Base-by-base conservation (phyloP, 2,888 invertebrate species). In the Lycocerus yunnanus region DNA sequence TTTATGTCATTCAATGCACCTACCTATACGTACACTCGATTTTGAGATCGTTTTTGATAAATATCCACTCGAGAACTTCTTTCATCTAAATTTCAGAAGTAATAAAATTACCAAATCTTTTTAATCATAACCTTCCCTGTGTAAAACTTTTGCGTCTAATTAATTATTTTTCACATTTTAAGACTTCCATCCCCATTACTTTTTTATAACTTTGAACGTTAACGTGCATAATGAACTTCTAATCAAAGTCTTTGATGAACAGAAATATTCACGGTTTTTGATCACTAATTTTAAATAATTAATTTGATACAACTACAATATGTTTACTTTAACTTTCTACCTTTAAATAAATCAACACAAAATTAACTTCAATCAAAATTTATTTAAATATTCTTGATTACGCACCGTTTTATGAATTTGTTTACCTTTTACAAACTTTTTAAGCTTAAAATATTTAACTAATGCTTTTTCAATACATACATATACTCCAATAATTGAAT, bases 141-240 rank as follows among this genome's bases (percentile, higher is more conserved):
- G 43, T 74, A 71, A 61, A 72, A 75, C 24, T 60, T 69, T 66
- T 67, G 43, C 72, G 68, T 63, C 72, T 73, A 73, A 76, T 76
- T 76, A 76, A 76, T 76, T 76, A 76, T 76, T 76, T 76, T 75
- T 72, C 67, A 67, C 72, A 67, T 75, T 73, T 60, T 72, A 63
- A 69, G 66, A 70, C 58, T 71, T 67, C 15, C 58, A 15, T 72
- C 24, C 74, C 58, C 67, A 68, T 68, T 67, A 67, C 69, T 60
- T 69, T 70, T 75, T 69, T 14, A 21, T 58, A 66, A 72, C 66
- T 71, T 72, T 72, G 63, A 75, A 75, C 69, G 66, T 59, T 72
- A 67, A 75, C 69, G 63, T 68, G 72, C 72, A 72, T 75, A 75
- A 75, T 75, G 72, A 75, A 72, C 72, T 73, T 73, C 73, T 75